phyloP scores from a whole-genome alignment of 2,888 invertebrate genomes.

The Laspeyria flexula region DNA sequence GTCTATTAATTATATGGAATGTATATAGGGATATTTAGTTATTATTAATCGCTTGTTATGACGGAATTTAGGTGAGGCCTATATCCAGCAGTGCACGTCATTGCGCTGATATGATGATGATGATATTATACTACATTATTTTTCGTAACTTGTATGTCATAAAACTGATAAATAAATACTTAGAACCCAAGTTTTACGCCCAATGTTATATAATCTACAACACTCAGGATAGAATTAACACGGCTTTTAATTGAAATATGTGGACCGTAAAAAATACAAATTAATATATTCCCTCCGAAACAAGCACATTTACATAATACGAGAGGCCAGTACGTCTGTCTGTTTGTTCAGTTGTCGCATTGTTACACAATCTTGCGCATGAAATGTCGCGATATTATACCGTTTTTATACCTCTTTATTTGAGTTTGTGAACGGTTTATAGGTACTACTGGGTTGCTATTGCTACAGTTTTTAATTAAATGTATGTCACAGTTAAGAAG shows the following conservation, averaged over 20 bases:
- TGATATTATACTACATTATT: too few species aligned
- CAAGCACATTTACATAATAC: constrained; percentile 33
- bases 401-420: constrained; percentile 16
- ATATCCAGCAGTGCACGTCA: too few species aligned
- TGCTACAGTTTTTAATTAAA: background rate
- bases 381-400: constrained; percentile 21
- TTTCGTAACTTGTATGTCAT: too few species aligned
- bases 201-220: background rate
- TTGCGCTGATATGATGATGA: too few species aligned
- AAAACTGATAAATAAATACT: too few species aligned
- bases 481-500: too few species aligned
- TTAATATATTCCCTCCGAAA: constrained; percentile 27
- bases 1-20: background rate
- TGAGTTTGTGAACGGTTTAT: constrained; percentile 1
- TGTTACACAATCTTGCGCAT: constrained; percentile 37
- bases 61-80: too few species aligned
- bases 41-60: too few species aligned
- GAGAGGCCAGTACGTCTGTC: constrained; percentile 25
- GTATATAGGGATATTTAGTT: too few species aligned
- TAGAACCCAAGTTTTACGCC: too few species aligned
- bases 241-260: constrained; percentile 20
- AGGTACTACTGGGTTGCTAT: background rate
- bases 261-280: constrained; percentile 29
- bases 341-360: constrained; percentile 39
- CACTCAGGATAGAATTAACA: background rate